These are phyloP conservation scores for Parnassius orleans DNA, from an alignment of 2,888 invertebrate species.

Conservation along the genomic window DNA sequence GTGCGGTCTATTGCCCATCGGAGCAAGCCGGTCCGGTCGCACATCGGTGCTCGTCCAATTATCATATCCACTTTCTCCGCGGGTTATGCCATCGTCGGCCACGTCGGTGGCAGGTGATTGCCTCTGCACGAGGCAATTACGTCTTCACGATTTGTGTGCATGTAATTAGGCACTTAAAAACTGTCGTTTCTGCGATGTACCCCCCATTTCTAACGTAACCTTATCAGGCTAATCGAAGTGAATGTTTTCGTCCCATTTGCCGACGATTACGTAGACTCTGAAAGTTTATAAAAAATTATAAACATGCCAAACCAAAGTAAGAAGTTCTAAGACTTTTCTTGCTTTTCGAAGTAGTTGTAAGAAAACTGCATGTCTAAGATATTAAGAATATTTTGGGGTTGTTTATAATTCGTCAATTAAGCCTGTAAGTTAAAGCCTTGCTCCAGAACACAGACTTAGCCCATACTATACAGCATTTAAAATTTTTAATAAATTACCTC, in stretches of 20 bases:
- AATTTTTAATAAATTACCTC: too few species aligned
- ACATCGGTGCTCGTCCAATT: conserved; percentile 72
- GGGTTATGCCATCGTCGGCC: conserved; percentile 46
- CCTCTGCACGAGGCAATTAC: conserved; percentile 26
- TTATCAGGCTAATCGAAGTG: background rate
- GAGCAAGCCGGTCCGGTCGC: conserved; percentile 58
- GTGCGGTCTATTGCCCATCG: conserved; percentile 34
- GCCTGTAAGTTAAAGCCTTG: too few species aligned
- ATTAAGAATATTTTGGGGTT: too few species aligned
- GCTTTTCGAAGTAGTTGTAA: too few species aligned
- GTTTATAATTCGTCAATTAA: too few species aligned
- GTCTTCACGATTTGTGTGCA: conserved; percentile 23
- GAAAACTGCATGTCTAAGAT: too few species aligned
- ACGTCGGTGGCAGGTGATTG: conserved; percentile 32
- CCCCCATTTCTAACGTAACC: conserved; percentile 2
- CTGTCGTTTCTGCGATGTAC: conserved; percentile 16
- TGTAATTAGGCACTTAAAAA: conserved; percentile 26
- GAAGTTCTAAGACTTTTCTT: too few species aligned
- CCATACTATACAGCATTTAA: too few species aligned
- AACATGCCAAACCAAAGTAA: too few species aligned
- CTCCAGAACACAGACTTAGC: too few species aligned
- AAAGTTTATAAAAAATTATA: background rate
- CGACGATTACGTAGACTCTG: background rate
- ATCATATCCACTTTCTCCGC: conserved; percentile 78
- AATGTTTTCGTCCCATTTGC: background rate